A percentile compares a stretch with the other conserved stretches of the same genome.
These are phyloP conservation scores for Ptychochromis oligacanthus DNA, from an alignment of 2,113 vertebrate species.

Conservation along the genomic window DNA sequence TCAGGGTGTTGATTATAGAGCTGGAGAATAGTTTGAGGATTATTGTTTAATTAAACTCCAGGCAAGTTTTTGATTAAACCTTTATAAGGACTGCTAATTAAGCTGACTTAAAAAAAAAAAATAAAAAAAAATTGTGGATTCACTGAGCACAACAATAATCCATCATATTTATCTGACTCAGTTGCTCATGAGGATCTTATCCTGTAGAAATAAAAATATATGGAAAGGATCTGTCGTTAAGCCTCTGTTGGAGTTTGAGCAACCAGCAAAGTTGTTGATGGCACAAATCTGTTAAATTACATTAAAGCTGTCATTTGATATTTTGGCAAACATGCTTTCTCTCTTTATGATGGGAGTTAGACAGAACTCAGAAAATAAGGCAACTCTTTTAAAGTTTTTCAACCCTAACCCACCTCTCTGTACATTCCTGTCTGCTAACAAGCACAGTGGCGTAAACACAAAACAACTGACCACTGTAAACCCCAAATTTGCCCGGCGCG, in stretches of 20 bases:
- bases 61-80: slow-evolving; percentile 51
- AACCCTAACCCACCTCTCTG: not conserved
- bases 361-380: too few species aligned
- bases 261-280: not conserved
- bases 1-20: slow-evolving; percentile 50
- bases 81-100: slow-evolving; percentile 54
- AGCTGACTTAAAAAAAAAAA: slow-evolving; percentile 10
- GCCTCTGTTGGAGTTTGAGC: not conserved
- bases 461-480: not conserved
- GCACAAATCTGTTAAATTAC: not conserved
- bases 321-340: not conserved
- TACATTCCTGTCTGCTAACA: not conserved
- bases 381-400: not conserved
- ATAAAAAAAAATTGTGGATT: slow-evolving; percentile 19
- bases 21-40: slow-evolving; percentile 55
- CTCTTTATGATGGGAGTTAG: not conserved
- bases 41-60: slow-evolving; percentile 68
- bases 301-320: not conserved
- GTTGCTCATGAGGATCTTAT: not conserved
- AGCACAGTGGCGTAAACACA: not conserved
- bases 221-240: not conserved
- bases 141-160: slow-evolving; percentile 6
- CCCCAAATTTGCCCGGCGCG: too few species aligned
- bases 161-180: not conserved
- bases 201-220: not conserved